Base-by-base conservation (phyloP, 2,797 vertebrate genomes). In the Esox masquinongy region DNA sequence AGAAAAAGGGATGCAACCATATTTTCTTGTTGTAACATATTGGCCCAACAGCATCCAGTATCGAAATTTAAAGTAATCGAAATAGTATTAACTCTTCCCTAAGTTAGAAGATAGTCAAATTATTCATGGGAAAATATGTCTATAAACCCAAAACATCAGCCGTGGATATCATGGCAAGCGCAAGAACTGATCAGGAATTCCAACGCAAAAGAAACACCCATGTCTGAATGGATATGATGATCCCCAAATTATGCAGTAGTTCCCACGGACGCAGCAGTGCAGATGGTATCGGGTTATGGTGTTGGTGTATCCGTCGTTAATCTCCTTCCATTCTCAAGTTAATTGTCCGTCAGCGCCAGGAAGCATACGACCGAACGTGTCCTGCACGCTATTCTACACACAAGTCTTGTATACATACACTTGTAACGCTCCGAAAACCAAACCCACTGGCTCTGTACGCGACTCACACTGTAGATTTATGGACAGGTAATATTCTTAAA, bases 401-500 rank as follows among this genome's bases (percentile, higher is more conserved):
- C 82, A 78, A 29, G 64, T 31, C 69, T 50, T 5, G 14, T 24
- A 29, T n/a, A 71, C 26, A 71, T 71, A 26, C 73, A 50, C 72
- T 74, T 73, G 47, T 19, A 67, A 74, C n/a, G 56, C 24, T 61
- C n/a, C 19, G 31, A 70, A 70, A 77, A 67, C 36, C 47, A 50
- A 36, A 31, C 47, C 49, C 17, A 17, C 16, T 68, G 47, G 64
- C 24, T 51, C 19, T 72, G 61, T 61, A 16, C 47, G 31, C 72
- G 4, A 51, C 61, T 68, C 67, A 72, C 53, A 77, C 31, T 51
- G 68, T 68, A 74, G 36, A 47, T 11, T 47, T 59, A 39, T 66
- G 19, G 47, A 83, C 88, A 92, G 90, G 90, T 91, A 90, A 2
- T 82, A 50, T 83, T 88, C 89, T 92, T 92, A 92, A 91, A 92